Conservation (phyloP, 2,888 invertebrate species). For the Epinotia ramella region DNA sequence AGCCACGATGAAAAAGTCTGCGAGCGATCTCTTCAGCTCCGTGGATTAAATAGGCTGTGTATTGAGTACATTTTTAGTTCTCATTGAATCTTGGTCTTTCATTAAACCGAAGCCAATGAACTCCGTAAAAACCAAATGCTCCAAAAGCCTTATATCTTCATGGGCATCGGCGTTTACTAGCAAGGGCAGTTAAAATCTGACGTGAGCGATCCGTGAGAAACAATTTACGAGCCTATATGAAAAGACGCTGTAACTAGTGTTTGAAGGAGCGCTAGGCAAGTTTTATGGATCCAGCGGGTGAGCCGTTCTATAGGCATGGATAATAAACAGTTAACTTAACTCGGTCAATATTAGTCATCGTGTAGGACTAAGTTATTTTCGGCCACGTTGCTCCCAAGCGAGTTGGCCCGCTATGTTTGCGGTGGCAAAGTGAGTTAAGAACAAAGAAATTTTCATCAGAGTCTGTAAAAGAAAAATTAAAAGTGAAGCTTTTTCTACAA, state of each 20-base stretch:
- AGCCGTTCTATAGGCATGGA: constrained; percentile 28
- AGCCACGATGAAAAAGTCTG: not conserved
- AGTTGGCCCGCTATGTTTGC: constrained; percentile 33
- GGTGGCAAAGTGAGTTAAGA: constrained; percentile 36
- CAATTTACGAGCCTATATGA: constrained; percentile 70
- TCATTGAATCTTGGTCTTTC: constrained; percentile 49
- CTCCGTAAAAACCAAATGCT: constrained; percentile 51
- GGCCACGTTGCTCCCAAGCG: constrained; percentile 33
- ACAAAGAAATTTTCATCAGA: constrained; percentile 48
- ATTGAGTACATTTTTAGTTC: constrained; percentile 22
- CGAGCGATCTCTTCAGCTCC: not conserved
- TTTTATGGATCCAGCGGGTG: constrained; percentile 56
- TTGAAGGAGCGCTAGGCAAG: constrained; percentile 58
- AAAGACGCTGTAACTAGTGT: constrained; percentile 61
- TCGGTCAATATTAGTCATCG: constrained; percentile 44
- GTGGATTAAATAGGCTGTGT: not conserved
- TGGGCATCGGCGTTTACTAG: constrained; percentile 60
- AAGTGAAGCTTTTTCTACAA: constrained; percentile 53
- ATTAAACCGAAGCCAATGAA: constrained; percentile 57
- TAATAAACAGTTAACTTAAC: constrained; percentile 46
- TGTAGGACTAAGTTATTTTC: constrained; percentile 42
- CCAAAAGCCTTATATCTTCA: constrained; percentile 59
- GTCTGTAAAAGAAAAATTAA: constrained; percentile 50
- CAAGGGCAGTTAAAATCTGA: constrained; percentile 67
- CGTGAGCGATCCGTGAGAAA: constrained; percentile 62